Conservation (phyloP, 2,113 vertebrate genomes). For the Crypturellus undulatus region DNA sequence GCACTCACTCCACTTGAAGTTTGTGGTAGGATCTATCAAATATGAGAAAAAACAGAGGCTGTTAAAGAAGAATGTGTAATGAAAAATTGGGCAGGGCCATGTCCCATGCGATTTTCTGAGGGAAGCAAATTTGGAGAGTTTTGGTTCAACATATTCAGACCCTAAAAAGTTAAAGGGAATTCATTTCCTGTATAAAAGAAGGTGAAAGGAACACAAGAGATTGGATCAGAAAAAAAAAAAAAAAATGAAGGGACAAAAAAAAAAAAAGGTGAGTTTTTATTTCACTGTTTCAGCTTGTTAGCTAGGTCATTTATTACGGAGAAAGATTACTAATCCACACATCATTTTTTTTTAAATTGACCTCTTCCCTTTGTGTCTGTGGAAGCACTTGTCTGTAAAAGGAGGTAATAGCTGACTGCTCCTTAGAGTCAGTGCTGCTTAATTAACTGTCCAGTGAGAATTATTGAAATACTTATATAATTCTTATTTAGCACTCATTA, state of each 20-base stretch:
- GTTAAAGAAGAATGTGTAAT: constrained; percentile 74
- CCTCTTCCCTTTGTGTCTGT: constrained; percentile 74
- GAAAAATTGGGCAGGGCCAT: constrained; percentile 72
- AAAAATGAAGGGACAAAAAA: constrained; percentile 25
- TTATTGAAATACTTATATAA: constrained; percentile 82
- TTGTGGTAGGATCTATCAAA: constrained; percentile 77
- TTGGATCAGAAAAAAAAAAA: neutral
- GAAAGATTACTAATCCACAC: constrained; percentile 76
- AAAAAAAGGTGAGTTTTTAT: constrained; percentile 61
- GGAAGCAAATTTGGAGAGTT: constrained; percentile 62
- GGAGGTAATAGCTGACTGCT: constrained; percentile 79
- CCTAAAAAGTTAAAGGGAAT: constrained; percentile 59
- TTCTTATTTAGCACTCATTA: constrained; percentile 83
- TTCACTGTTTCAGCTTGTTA: constrained; percentile 74
- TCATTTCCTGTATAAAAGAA: constrained; percentile 68
- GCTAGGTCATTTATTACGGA: constrained; percentile 72
- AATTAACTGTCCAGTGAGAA: constrained; percentile 83
- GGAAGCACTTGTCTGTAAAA: constrained; percentile 80
- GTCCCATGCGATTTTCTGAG: constrained; percentile 66
- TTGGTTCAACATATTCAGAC: constrained; percentile 72
- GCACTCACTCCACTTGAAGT: constrained; percentile 73
- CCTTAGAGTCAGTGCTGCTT: constrained; percentile 78
- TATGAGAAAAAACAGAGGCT: constrained; percentile 75
- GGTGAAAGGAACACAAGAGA: constrained; percentile 45
- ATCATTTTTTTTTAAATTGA: constrained; percentile 73